phyloP scores from a whole-genome alignment of 1,140 invertebrate genomes.

The Harpegnathos saltator region DNA sequence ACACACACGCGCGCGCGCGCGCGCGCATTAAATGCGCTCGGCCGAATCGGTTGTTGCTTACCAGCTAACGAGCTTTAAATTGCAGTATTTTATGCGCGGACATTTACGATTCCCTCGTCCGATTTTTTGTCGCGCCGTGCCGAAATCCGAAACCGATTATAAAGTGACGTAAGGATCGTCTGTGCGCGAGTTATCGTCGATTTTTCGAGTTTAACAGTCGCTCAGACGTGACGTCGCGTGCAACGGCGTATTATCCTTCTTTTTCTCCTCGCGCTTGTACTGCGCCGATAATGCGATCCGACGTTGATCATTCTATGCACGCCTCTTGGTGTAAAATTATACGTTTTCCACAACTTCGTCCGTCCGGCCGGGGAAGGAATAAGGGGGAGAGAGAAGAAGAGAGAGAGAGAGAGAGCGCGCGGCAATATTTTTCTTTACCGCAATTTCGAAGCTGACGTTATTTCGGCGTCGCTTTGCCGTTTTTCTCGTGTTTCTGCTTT shows the following conservation, averaged over 20 bases:
- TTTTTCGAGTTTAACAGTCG: constrained; percentile 33
- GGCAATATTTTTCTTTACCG: neutral
- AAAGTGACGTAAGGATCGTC: constrained; percentile 13
- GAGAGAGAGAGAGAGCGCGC: neutral
- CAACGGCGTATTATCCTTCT: neutral
- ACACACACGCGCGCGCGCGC: neutral
- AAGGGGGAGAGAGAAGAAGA: no score
- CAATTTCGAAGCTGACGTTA: neutral
- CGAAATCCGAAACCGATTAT: constrained; percentile 49
- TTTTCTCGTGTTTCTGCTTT: neutral
- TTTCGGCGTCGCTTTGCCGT: neutral
- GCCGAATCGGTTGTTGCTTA: constrained; percentile 21
- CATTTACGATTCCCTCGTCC: neutral
- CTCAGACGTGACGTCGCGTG: neutral
- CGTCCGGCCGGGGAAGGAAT: no score
- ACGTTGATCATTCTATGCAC: constrained; percentile 25
- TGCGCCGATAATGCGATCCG: constrained; percentile 16
- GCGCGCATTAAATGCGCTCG: no score
- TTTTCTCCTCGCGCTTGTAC: neutral
- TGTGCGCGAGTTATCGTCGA: constrained; percentile 30
- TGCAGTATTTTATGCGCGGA: constrained; percentile 31
- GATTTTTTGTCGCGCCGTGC: constrained; percentile 28
- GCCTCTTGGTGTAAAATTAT: constrained; percentile 9
- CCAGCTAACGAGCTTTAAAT: constrained; percentile 35
- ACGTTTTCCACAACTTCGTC: neutral